These are phyloP conservation scores for Bujurquina vittata DNA, from an alignment of 2,113 vertebrate genomes.

Conservation along the genomic window DNA sequence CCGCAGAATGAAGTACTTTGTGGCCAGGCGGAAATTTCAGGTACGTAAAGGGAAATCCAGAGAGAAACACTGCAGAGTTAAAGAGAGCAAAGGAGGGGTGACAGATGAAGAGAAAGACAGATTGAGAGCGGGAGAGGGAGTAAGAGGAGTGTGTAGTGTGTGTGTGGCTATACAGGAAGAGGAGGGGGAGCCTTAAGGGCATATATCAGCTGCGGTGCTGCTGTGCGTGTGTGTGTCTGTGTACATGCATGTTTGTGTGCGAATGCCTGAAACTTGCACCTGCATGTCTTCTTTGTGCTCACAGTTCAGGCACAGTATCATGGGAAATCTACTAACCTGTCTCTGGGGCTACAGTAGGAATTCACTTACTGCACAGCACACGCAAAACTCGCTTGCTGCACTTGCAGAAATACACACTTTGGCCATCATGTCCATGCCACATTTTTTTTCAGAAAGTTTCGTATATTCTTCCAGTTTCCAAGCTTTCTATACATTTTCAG, in stretches of 20 bases:
- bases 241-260: not conserved
- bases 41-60: constrained; percentile 66
- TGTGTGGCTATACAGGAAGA: constrained; percentile 39
- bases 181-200: constrained; percentile 16
- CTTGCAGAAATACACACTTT: not conserved
- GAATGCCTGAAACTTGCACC: constrained; percentile 66
- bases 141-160: constrained; percentile 24
- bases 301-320: constrained; percentile 49
- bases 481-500: constrained; percentile 58
- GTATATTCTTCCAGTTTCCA: constrained; percentile 25
- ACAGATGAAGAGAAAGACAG: constrained; percentile 37
- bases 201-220: constrained; percentile 37
- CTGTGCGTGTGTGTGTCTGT: constrained; percentile 17
- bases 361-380: constrained; percentile 36
- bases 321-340: constrained; percentile 54
- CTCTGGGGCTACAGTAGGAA: constrained; percentile 54
- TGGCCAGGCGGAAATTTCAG: constrained; percentile 91
- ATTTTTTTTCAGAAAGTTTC: constrained; percentile 36
- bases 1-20: constrained; percentile 91
- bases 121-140: not conserved
- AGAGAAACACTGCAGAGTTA: not conserved
- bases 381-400: not conserved
- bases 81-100: not conserved
- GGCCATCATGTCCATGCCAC: constrained; percentile 24
- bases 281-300: constrained; percentile 62